Conservation (phyloP, 2,113 vertebrate species). For the Myiagra hebetior region DNA sequence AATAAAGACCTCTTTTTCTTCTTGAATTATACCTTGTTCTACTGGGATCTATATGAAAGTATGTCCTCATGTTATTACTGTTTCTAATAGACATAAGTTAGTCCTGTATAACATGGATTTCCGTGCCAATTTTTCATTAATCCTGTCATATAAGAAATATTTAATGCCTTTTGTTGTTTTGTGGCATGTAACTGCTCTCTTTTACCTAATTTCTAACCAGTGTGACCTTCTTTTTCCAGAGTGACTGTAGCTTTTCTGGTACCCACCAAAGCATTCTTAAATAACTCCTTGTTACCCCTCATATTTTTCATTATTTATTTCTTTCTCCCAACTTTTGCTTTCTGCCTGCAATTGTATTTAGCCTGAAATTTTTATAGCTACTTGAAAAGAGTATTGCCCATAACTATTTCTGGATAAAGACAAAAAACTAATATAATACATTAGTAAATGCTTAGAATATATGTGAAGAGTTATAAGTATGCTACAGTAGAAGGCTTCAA, state of each 20-base stretch:
- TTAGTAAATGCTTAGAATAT: background rate
- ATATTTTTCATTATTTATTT: background rate
- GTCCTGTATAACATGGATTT: background rate
- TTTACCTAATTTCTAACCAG: background rate
- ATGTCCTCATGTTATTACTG: background rate
- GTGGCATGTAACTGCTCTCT: background rate
- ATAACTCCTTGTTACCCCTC: background rate
- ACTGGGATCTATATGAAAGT: background rate
- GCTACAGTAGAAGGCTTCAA: background rate
- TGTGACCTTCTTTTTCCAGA: background rate
- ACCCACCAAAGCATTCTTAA: background rate
- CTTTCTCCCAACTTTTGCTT: background rate
- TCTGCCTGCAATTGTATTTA: background rate
- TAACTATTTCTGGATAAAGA: background rate
- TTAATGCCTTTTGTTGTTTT: background rate
- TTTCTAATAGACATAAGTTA: background rate
- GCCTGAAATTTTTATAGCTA: background rate
- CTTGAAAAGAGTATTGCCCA: background rate
- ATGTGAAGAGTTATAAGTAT: background rate
- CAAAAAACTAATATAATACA: fast-evolving
- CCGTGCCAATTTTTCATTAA: background rate
- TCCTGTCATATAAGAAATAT: background rate
- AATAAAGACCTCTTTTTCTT: background rate
- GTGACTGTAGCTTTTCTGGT: background rate
- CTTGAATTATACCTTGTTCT: background rate